Base-by-base conservation (phyloP, 2,888 invertebrate species). In the Leucoptera coffeella region DNA sequence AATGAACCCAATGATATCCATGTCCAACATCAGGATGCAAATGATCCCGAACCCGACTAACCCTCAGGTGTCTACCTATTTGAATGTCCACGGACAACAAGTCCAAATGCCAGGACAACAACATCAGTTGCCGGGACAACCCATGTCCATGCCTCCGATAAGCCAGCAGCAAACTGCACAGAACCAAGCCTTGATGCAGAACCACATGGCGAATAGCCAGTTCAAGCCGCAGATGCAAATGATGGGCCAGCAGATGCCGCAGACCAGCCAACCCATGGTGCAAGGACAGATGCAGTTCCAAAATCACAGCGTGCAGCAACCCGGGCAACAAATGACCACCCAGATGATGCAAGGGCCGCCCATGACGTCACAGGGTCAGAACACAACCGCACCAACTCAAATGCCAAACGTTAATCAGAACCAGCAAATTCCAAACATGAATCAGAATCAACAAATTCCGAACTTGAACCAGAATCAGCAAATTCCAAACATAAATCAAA, bases 211-310 rank as follows among this genome's bases (percentile, higher is more conserved):
- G n/a, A n/a, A n/a, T n/a, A n/a, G n/a, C n/a, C n/a, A n/a, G n/a
- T n/a, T n/a, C n/a, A n/a, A n/a, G n/a, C n/a, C n/a, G n/a, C n/a
- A n/a, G n/a, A n/a, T n/a, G n/a, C n/a, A n/a, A n/a, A n/a, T n/a
- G n/a, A n/a, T n/a, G n/a, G 39, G 62, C 43, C 62, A 61, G 27
- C 62, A 62, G 33, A 52, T 65, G 58, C 67, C n/a, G n/a, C n/a
- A n/a, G n/a, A n/a, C n/a, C n/a, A n/a, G n/a, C n/a, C n/a, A n/a
- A n/a, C n/a, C n/a, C n/a, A n/a, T n/a, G n/a, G 8, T 12, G 8
- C 23, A 15, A 20, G 10, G 7, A 4, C 23, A 22, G 22, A 17
- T 23, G 23, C 23, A 23, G 4, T n/a, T 14, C 5, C 23, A 19
- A 12, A 15, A 6, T 9, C 23, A 28, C 10, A 2, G 9, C n/a